Conservation (phyloP, 2,888 invertebrate species). For the Caenorhabditis wallacei region DNA sequence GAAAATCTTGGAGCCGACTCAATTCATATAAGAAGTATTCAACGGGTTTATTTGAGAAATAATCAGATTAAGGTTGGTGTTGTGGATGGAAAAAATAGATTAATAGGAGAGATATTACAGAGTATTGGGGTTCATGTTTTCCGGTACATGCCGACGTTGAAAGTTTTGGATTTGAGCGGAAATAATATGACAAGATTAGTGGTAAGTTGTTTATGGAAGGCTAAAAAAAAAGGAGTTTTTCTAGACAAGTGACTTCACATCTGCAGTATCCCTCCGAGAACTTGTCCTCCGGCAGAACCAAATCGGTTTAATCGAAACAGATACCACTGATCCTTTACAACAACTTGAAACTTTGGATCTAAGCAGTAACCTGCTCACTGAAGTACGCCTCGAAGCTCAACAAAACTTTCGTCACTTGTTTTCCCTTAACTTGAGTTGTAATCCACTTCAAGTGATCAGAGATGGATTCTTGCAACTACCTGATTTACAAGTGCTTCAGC, state of each 20-base stretch:
- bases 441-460: constrained; percentile 48
- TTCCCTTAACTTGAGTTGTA: constrained; percentile 61
- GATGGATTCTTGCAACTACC: constrained; percentile 54
- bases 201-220: constrained; percentile 20
- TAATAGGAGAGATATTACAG: constrained; percentile 41
- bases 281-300: constrained; percentile 53
- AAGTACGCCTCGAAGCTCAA: constrained; percentile 60
- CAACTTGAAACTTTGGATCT: constrained; percentile 65
- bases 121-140: constrained; percentile 63
- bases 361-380: constrained; percentile 44
- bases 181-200: constrained; percentile 61
- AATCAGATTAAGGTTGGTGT: constrained; percentile 42
- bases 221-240: constrained; percentile 6
- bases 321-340: constrained; percentile 58
- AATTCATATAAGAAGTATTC: constrained; percentile 59
- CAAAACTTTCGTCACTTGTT: constrained; percentile 57
- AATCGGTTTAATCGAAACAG: constrained; percentile 60
- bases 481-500: constrained; percentile 61
- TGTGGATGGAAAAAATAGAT: no score
- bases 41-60: constrained; percentile 44
- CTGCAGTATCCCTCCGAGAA: constrained; percentile 55
- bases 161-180: constrained; percentile 56
- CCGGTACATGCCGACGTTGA: constrained; percentile 65
- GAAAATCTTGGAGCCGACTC: constrained; percentile 61
- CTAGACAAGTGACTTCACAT: constrained; percentile 66